Evolutionary conservation across 2,888 invertebrate genomes (phyloP), one percentile per base, ranked within the genome.

Genomic region (Empis livida): DNA sequence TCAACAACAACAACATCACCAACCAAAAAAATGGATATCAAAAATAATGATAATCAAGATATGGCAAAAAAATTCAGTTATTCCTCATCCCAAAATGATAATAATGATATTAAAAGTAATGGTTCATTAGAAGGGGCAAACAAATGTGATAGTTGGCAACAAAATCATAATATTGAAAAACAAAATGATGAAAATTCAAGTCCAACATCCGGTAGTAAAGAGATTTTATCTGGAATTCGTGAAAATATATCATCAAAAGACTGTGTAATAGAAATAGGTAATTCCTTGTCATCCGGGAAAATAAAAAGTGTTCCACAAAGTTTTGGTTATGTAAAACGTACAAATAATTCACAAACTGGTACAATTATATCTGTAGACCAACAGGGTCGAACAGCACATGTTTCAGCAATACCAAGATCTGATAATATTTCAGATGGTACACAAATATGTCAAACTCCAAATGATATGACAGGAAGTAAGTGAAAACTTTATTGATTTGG

Each of bases 361-460:
- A 67, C 65, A 0, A 71, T 71, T 48, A 72, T 51, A 10, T 46
- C 53, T n/a, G 48, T 41, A 15, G 53, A 51, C 16, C 52, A 51
- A 17, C 49, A 51, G 15, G 47, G 77, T 20, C 70, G 78, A 61
- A 87, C 88, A 9, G 87, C 87, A 40, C 85, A 88, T 71, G 87
- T 88, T 30, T 85, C 88, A 44, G 87, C 87, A 3, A 88, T 89
- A 39, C 88, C 88, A 10, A 75, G 88, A 58, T 84, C 86, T 1
- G 57, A 60, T 35, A 88, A 89, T 71, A 84, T 90, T 23, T 88
- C 90, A 8, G 90, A 90, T 13, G 91, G 91, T 27, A 90, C 91
- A 0, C 91, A 92, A 67, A 91, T 91, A 8, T 83, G 86, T 59
- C 84, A 82, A 32, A n/a, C n/a, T n/a, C n/a, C n/a, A n/a, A 82